Percentiles rank a stretch among this genome's conserved stretches.
Conservation (phyloP, 2,888 invertebrate species). For the Cryptocheilus praepositus region DNA sequence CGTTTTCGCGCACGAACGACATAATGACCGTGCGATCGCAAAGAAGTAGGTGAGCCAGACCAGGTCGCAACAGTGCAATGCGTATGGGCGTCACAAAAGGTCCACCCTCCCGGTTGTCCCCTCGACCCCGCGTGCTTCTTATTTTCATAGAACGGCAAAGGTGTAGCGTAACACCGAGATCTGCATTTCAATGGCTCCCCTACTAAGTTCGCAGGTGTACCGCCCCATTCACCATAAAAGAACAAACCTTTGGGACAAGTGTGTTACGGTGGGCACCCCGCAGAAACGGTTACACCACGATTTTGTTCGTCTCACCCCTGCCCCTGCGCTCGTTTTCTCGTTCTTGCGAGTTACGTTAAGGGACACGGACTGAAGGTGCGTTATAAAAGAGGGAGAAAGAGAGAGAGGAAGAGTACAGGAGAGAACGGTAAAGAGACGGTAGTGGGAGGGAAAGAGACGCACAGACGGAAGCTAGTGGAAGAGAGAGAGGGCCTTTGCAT, state of each 20-base stretch:
- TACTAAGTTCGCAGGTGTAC: constrained; percentile 72
- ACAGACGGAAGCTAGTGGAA: background rate
- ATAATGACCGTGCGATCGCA: constrained; percentile 39
- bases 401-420: constrained; percentile 2
- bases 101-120: constrained; percentile 1
- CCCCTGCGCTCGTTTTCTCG: constrained; percentile 12
- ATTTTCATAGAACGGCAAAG: constrained; percentile 62
- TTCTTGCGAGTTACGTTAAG: constrained; percentile 23
- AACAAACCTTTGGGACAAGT: constrained; percentile 68
- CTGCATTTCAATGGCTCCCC: constrained; percentile 71
- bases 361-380: background rate
- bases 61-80: constrained; percentile 4
- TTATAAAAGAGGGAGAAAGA: constrained; percentile 18
- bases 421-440: constrained; percentile 8
- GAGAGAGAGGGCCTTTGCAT: constrained; percentile 50
- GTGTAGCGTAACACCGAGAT: constrained; percentile 70
- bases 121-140: constrained; percentile 43
- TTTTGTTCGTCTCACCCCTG: constrained; percentile 52
- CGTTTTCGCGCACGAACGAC: constrained; percentile 23
- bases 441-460: constrained; percentile 12
- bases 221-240: constrained; percentile 65
- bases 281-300: constrained; percentile 72
- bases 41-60: constrained; percentile 32
- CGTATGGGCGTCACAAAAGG: constrained; percentile 31
- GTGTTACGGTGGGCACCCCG: constrained; percentile 62